phyloP scores from a whole-genome alignment of 2,888 invertebrate genomes.

The Nemurella pictetii region DNA sequence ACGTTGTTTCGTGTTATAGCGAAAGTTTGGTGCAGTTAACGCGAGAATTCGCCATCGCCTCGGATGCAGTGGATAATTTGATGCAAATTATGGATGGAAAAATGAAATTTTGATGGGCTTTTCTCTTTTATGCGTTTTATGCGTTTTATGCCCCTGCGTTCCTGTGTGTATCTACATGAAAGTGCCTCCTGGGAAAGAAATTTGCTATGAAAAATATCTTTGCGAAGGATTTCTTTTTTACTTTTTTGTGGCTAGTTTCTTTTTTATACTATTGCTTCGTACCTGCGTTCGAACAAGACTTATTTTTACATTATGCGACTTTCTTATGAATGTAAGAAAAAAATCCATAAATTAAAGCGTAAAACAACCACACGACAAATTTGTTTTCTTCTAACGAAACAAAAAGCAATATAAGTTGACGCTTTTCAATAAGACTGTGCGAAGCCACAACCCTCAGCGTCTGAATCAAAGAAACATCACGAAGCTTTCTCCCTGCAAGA shows the following conservation, averaged over 20 bases:
- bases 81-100: neutral
- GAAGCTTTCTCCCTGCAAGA: neutral
- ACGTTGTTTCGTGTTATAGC: neutral
- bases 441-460: neutral
- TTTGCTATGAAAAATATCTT: neutral
- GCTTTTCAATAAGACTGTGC: neutral
- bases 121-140: neutral
- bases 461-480: neutral
- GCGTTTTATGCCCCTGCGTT: neutral
- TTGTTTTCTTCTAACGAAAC: neutral
- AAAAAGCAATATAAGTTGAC: neutral
- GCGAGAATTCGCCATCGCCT: neutral
- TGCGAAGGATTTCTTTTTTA: neutral
- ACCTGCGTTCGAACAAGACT: neutral
- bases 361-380: neutral
- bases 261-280: neutral
- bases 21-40: constrained; percentile 2
- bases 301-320: neutral
- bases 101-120: neutral
- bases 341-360: neutral
- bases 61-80: neutral
- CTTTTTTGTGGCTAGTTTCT: neutral
- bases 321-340: neutral
- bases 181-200: neutral
- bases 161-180: neutral